Evolutionary conservation across 1,140 invertebrate species (phyloP), one percentile per base, ranked within the genome.

Genomic region (Temnothorax nylanderi): DNA sequence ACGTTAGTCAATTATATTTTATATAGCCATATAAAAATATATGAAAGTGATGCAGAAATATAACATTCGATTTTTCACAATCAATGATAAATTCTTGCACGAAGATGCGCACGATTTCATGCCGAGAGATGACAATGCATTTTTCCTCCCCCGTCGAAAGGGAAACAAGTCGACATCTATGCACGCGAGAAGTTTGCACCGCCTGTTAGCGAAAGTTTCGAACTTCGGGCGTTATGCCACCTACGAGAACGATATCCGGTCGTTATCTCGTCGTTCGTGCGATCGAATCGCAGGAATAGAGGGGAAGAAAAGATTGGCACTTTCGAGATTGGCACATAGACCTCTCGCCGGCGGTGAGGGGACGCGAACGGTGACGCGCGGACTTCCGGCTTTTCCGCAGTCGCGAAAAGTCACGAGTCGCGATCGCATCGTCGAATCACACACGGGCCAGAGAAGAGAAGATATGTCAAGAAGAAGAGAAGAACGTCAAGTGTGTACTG

Each of bases 371-470:
- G 41, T 16, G 47, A 65, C n/a, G 26, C 26, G 26, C 26, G 34
- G 32, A 80, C 62, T 80, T 80, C 77, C 77, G 62, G 62, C 34
- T 80, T 67, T 84, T 74, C 32, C 44, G 54, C 80, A 84, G 37
- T 84, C 69, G 54, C 10, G 13, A 56, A 74, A 60, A 58, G 67
- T 60, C 67, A 26, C 8, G 21, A 58, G 51, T 74, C 41, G 69
- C 67, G 80, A 34, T 80, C 47, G 13, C 62, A 54, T 80, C 62
- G 47, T 56, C 18, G 21, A 47, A 16, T 69, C 18, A 16, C 3
- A 37, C 32, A 11, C 3, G 21, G 18, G 13, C 11, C 18, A 1
- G 41, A 1, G 32, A 44, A 41, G 18, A 37, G 51, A 75, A 69
- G 0, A n/a, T 1, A 89, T 85, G 88, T 26, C 26, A 26, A 26